Evolutionary conservation across 1,140 invertebrate species (phyloP).

Genomic region (Hetaerina americana): DNA sequence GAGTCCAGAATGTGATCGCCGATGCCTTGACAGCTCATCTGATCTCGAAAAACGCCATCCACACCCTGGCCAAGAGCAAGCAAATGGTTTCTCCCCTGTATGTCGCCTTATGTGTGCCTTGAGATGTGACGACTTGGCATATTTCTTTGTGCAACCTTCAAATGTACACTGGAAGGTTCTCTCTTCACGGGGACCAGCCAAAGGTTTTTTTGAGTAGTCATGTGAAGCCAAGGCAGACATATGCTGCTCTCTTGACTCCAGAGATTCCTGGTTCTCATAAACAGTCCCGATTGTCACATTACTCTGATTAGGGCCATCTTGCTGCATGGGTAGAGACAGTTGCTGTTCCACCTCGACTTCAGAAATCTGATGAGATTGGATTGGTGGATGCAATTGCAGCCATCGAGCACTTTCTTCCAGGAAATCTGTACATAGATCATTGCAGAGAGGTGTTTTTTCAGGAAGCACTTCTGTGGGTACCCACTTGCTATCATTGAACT

Average conservation of each 20-base stretch:
- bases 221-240: slow-evolving; percentile 29
- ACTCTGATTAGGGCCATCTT: too few relatives aligned
- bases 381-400: slow-evolving; percentile 16
- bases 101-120: slow-evolving; percentile 87
- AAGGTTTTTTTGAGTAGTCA: slow-evolving; percentile 33
- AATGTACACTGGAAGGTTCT: slow-evolving; percentile 49
- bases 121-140: slow-evolving; percentile 87
- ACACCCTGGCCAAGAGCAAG: slow-evolving; percentile 83
- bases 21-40: slow-evolving; percentile 77
- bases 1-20: slow-evolving; percentile 65
- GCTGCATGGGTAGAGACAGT: too few relatives aligned
- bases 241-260: too few relatives aligned
- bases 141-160: slow-evolving; percentile 44
- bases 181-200: slow-evolving; percentile 40
- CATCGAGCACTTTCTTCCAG: slow-evolving; percentile 25
- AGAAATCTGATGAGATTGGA: slow-evolving; percentile 17
- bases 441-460: slow-evolving; percentile 32
- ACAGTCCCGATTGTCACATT: too few relatives aligned
- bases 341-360: slow-evolving; percentile 29
- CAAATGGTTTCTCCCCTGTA: slow-evolving; percentile 83
- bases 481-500: neutral
- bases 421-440: slow-evolving; percentile 31
- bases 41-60: slow-evolving; percentile 87
- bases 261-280: too few relatives aligned
- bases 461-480: slow-evolving; percentile 27